Base-by-base conservation (phyloP, 2,888 invertebrate genomes). In the Tetragonula carbonaria region DNA sequence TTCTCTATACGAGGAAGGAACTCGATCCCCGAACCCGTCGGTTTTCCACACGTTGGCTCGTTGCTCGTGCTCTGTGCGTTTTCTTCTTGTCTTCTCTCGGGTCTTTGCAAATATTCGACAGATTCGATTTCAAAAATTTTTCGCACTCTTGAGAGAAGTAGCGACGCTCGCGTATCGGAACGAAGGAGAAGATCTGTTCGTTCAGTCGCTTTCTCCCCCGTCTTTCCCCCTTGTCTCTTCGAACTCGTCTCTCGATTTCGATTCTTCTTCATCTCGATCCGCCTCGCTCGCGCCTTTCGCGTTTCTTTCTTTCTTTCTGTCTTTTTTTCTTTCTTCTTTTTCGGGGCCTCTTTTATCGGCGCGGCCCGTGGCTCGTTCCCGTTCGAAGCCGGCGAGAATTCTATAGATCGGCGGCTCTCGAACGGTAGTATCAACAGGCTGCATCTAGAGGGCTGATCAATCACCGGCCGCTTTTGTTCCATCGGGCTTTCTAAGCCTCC, bases 401-500 rank as follows among this genome's bases (percentile, higher is more conserved):
- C 81, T 89, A 91, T 90, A 89, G 85, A 91, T 91, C 90, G 87
- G 88, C 90, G 87, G 88, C 85, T 89, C 88, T 90, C 88, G 91
- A 88, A 88, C 89, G 89, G 90, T 87, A 87, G 86, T 93, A 94
- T 94, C 94, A 93, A 93, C 91, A 91, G 90, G 90, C 91, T 93
- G 90, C 89, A 93, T 93, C 92, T 93, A 91, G 87, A 91, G 89
- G 89, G 88, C 90, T 91, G 93, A 93, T 94, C 93, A 93, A 94
- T 94, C 93, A 93, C 89, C 87, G 90, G 80, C 86, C 88, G 89
- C 92, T 93, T 93, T 93, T 93, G 92, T 93, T 93, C 93, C 90
- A 87, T 65, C 88, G 80, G 86, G 89, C 90, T 92, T 91, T 92
- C 91, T 91, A 89, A 90, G 90, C 90, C 89, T 91, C 91, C 88